Evolutionary conservation across 2,888 invertebrate genomes (phyloP).

Genomic region (Chrysopilus asiliformis): DNA sequence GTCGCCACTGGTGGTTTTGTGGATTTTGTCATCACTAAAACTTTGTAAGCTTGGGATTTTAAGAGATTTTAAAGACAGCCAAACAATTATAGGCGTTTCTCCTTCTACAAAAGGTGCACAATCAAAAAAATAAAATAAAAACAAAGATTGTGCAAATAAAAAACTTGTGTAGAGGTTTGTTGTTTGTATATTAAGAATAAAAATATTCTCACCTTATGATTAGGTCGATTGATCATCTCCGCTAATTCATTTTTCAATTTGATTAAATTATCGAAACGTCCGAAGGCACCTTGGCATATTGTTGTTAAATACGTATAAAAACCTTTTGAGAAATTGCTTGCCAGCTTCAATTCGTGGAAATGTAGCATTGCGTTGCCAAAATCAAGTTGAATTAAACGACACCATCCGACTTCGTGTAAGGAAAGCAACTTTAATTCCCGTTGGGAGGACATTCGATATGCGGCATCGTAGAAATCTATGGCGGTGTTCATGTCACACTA

Average conservation of each 20-base stretch:
- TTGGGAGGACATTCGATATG: conserved; percentile 45
- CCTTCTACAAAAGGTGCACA: too few species aligned
- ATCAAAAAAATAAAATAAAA: too few species aligned
- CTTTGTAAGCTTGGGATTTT: too few species aligned
- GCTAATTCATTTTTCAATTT: conserved; percentile 23
- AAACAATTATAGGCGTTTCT: too few species aligned
- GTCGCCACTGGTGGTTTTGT: too few species aligned
- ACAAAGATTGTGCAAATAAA: too few species aligned
- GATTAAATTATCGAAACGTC: conserved; percentile 19
- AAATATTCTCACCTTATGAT: conserved; percentile 22
- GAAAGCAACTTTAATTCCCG: conserved; percentile 48
- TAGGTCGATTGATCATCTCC: conserved; percentile 22
- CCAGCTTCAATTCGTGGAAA: conserved; percentile 41
- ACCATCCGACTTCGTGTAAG: conserved; percentile 42
- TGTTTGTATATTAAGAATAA: neutral
- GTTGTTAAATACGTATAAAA: conserved; percentile 51
- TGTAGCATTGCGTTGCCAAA: conserved; percentile 41
- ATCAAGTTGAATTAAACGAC: conserved; percentile 46
- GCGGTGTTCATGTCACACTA: conserved; percentile 47
- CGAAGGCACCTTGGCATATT: conserved; percentile 28
- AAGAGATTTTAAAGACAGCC: too few species aligned
- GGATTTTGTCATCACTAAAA: too few species aligned
- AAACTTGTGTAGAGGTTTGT: too few species aligned
- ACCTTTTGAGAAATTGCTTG: conserved; percentile 44
- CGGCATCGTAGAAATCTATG: conserved; percentile 42